Evolutionary conservation across 1,140 invertebrate genomes (phyloP).

Genomic region (Anagrus nilaparvatae): DNA sequence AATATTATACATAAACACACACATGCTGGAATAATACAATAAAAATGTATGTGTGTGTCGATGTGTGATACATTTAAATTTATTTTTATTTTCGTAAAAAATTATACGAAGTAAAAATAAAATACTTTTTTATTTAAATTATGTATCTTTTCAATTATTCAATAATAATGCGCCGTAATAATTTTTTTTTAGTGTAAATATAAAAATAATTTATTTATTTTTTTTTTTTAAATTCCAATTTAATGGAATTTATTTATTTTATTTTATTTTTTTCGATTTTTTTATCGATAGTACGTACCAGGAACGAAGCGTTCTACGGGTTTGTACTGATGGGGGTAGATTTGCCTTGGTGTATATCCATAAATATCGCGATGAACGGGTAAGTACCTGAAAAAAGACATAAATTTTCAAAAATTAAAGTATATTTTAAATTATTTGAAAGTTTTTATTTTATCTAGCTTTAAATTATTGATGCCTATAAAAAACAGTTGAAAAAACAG

Average conservation of each 20-base stretch:
- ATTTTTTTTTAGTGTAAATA: not conserved
- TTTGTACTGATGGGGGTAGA: constrained; percentile 76
- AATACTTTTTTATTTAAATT: too few relatives aligned
- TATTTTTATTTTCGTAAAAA: too few relatives aligned
- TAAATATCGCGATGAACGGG: constrained; percentile 80
- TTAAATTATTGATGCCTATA: too few relatives aligned
- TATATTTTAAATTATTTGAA: constrained; percentile 1
- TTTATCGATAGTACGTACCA: constrained; percentile 59
- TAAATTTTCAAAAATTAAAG: not conserved
- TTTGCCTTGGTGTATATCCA: constrained; percentile 73
- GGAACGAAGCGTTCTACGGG: constrained; percentile 68
- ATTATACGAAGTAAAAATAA: too few relatives aligned
- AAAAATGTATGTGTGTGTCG: too few relatives aligned
- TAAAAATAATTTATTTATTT: not conserved
- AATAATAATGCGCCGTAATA: too few relatives aligned
- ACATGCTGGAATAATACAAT: too few relatives aligned
- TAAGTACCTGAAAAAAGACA: constrained; percentile 49
- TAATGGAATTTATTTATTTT: not conserved
- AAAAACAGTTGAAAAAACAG: too few relatives aligned
- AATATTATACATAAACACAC: too few relatives aligned
- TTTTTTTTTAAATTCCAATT: not conserved
- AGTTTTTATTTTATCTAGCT: not conserved
- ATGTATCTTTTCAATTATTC: too few relatives aligned
- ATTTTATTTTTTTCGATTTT: constrained; percentile 1
- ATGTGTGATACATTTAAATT: too few relatives aligned